Evolutionary conservation across 2,113 vertebrate species (phyloP), one percentile per base, ranked within the genome.

Genomic region (Drymodes brunneopygia): DNA sequence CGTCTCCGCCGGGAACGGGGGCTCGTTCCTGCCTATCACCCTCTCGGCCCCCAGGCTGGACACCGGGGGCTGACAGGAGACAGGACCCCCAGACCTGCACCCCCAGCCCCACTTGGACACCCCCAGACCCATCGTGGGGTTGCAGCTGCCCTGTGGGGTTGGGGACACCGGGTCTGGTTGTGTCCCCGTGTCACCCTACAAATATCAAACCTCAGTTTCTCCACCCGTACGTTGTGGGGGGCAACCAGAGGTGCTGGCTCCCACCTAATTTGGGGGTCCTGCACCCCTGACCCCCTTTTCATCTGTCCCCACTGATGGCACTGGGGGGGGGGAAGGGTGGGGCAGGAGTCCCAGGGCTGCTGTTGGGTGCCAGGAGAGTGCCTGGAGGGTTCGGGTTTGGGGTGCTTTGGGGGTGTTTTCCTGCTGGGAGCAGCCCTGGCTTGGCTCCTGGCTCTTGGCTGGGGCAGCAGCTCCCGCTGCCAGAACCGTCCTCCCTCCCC

Each of bases 401-500:
- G 77, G 58, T 27, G 74, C 4, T 35, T 78, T 50, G 33, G 60
- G 86, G 92, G 81, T 54, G 67, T 56, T 60, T 56, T 83, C 22
- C 45, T 36, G 81, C 61, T 1, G 7, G 5, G 71, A 40, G 56
- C 64, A 36, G 73, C 50, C 56, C 65, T 73, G 81, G 92, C 90
- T 72, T 45, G 3, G 36, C 38, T 40, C 24, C 51, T 6, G 18
- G 81, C 72, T 35, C 64, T 83, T 66, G 90, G 90, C 90, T 2
- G 28, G 36, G 31, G 36, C 60, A 24, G 20, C 25, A 29, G 73
- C 42, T 91, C 38, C 1, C 0, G 61, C 81, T 90, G 88, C 94
- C 94, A 71, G 54, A 70, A 64, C 80, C 21, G 40, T 85, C 87
- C 79, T 38, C 95, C 94, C 83, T 88, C 71, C 83, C 83, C 7